A percentile compares a stretch with the other conserved stretches of the same genome.
Conservation (phyloP, 2,113 vertebrate species). For the Psammodynastes pulverulentus region DNA sequence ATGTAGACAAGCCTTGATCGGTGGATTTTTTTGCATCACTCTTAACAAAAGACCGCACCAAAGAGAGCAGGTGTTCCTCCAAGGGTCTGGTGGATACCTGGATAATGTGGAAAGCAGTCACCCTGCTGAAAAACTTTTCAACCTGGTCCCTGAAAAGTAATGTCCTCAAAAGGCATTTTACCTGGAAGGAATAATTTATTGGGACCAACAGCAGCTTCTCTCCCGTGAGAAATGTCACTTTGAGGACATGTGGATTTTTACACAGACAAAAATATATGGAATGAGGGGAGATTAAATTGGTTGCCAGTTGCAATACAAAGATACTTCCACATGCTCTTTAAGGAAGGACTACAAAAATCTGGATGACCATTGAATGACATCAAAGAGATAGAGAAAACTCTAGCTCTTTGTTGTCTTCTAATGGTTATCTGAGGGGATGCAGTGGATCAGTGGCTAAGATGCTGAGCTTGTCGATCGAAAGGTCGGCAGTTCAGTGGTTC, state of each 20-base stretch:
- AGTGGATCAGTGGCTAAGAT: too few relatives aligned
- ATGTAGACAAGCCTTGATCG: neutral
- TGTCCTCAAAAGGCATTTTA: neutral
- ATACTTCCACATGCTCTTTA: neutral
- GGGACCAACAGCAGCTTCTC: neutral
- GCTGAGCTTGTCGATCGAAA: too few relatives aligned
- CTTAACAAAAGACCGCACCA: slow-evolving; percentile 15
- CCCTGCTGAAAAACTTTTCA: slow-evolving; percentile 47
- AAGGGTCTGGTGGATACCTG: slow-evolving; percentile 43
- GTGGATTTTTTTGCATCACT: neutral
- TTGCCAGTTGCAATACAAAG: neutral
- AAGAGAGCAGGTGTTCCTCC: neutral
- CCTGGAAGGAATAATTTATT: neutral
- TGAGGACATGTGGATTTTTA: neutral
- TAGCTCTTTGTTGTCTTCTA: neutral
- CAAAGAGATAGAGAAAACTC: neutral
- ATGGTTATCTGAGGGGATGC: too few relatives aligned
- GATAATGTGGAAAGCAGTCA: slow-evolving; percentile 46
- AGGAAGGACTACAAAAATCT: neutral
- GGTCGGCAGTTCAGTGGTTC: too few relatives aligned
- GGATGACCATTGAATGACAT: neutral
- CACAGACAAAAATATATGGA: neutral
- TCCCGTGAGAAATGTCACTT: neutral
- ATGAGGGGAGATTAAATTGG: neutral
- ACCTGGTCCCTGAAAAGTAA: neutral